Evolutionary conservation across 2,113 vertebrate genomes (phyloP).

Genomic region (Todiramphus chloris): DNA sequence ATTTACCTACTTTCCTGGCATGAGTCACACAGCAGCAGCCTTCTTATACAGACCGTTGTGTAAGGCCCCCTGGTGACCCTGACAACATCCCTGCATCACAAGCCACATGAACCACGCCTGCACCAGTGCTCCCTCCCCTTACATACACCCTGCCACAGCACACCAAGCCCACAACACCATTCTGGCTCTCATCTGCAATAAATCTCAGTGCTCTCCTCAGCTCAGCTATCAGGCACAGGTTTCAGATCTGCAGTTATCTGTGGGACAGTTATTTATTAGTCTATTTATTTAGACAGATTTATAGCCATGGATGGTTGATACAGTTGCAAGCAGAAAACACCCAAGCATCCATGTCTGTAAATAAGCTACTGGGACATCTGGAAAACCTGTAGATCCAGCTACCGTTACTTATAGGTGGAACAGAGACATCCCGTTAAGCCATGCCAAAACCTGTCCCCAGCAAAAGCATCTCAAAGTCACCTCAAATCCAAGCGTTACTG

Average conservation of each 20-base stretch:
- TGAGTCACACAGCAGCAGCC: neutral
- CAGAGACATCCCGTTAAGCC: neutral
- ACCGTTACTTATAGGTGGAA: neutral
- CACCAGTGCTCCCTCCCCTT: neutral
- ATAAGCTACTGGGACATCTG: neutral
- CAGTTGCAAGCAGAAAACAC: neutral
- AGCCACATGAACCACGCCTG: neutral
- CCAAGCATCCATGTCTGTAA: neutral
- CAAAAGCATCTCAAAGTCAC: neutral
- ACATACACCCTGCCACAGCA: neutral
- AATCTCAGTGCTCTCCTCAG: neutral
- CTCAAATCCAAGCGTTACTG: neutral
- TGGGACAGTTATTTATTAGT: constrained; percentile 20
- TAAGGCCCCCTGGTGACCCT: neutral
- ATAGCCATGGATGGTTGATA: neutral
- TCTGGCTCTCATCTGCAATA: neutral
- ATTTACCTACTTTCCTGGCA: neutral
- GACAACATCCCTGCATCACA: neutral
- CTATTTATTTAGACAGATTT: constrained; percentile 33
- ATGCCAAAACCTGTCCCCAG: neutral
- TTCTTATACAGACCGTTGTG: accelerated
- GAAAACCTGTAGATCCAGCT: neutral
- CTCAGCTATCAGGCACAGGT: neutral
- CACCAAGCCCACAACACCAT: neutral
- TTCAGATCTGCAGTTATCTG: constrained; percentile 4